These are phyloP conservation scores for Bibio marci DNA, from an alignment of 2,888 invertebrate genomes.

Conservation along the genomic window DNA sequence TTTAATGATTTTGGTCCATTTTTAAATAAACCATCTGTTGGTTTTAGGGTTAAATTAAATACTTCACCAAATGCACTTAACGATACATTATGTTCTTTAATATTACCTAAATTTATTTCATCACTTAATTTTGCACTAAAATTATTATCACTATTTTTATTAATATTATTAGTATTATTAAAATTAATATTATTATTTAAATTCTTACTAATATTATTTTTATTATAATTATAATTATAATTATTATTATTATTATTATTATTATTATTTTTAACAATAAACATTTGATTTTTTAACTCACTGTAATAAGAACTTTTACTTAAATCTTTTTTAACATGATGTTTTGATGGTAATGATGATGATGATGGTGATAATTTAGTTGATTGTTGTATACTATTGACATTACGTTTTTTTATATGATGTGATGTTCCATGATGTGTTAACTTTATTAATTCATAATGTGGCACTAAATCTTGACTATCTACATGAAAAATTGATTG, in stretches of 20 bases:
- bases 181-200: slow-evolving; percentile 12
- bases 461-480: slow-evolving; percentile 57
- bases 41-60: slow-evolving; percentile 54
- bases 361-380: slow-evolving; percentile 4
- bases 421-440: slow-evolving; percentile 36
- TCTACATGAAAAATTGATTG: slow-evolving; percentile 72
- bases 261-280: too few species aligned
- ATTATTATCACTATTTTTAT: slow-evolving; percentile 12
- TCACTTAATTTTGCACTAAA: neutral
- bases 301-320: slow-evolving; percentile 29
- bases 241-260: slow-evolving; percentile 12
- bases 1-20: slow-evolving; percentile 44
- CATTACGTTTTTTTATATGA: slow-evolving; percentile 19
- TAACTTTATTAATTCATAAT: slow-evolving; percentile 68
- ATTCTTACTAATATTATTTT: slow-evolving; percentile 12
- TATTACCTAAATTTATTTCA: slow-evolving; percentile 14
- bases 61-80: slow-evolving; percentile 66
- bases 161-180: slow-evolving; percentile 8
- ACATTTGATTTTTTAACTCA: slow-evolving; percentile 11
- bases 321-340: slow-evolving; percentile 30
- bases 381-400: slow-evolving; percentile 4
- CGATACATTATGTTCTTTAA: slow-evolving; percentile 41
- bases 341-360: slow-evolving; percentile 5
- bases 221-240: slow-evolving; percentile 7
- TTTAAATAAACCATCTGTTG: slow-evolving; percentile 61